phyloP scores from a whole-genome alignment of 2,113 vertebrate species.

The Phalacrocorax aristotelis region DNA sequence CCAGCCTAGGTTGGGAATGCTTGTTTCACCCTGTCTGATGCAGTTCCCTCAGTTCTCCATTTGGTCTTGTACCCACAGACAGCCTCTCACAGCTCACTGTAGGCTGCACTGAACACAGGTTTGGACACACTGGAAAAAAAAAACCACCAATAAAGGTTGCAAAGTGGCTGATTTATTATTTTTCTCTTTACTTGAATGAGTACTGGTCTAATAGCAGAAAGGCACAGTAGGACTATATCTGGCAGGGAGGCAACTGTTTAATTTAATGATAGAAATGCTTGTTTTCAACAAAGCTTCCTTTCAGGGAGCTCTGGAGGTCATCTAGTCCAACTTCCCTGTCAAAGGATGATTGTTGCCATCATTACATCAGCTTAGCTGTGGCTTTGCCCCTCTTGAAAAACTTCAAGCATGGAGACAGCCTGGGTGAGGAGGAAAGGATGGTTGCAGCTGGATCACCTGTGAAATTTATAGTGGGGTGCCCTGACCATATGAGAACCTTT shows the following conservation, averaged over 20 bases:
- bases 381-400: neutral
- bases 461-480: neutral
- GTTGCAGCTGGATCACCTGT: neutral
- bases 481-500: neutral
- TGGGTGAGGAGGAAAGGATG: neutral
- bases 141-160: neutral
- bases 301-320: neutral
- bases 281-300: neutral
- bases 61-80: fast-evolving
- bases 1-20: neutral
- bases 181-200: neutral
- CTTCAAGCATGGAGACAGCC: neutral
- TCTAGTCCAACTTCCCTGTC: neutral
- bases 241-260: neutral
- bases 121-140: neutral
- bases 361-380: neutral
- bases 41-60: neutral
- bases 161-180: neutral
- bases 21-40: neutral
- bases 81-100: too few species aligned
- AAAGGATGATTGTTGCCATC: neutral
- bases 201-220: neutral
- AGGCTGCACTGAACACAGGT: fast-evolving
- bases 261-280: neutral
- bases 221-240: neutral